Evolutionary conservation across 2,113 vertebrate species (phyloP).

Genomic region (Zeus faber): DNA sequence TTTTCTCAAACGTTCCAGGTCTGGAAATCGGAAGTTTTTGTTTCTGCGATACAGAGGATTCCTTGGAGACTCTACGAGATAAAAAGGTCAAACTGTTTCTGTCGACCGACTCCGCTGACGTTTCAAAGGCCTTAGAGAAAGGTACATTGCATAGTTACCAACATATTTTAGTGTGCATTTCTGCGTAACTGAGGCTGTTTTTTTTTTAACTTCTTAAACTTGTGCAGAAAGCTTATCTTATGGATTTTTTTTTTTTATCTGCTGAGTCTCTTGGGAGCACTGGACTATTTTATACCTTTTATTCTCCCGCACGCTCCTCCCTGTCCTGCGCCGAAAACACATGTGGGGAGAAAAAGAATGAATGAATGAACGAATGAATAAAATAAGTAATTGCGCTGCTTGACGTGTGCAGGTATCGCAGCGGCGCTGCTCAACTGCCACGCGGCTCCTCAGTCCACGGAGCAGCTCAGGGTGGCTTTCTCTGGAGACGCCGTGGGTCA

Average conservation of each 20-base stretch:
- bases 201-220: too few species aligned
- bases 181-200: too few species aligned
- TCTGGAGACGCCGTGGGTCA: slow-evolving; percentile 66
- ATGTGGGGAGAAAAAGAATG: too few species aligned
- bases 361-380: neutral
- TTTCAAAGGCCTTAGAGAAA: slow-evolving; percentile 63
- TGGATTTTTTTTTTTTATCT: too few species aligned
- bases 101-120: slow-evolving; percentile 68
- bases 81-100: slow-evolving; percentile 78
- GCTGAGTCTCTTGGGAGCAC: too few species aligned
- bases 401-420: slow-evolving; percentile 63
- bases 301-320: too few species aligned
- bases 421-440: slow-evolving; percentile 65
- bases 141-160: too few species aligned
- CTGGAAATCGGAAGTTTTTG: slow-evolving; percentile 80
- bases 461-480: slow-evolving; percentile 57
- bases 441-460: slow-evolving; percentile 38
- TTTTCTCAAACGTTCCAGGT: slow-evolving; percentile 53
- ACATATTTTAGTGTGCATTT: too few species aligned
- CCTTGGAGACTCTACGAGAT: slow-evolving; percentile 64
- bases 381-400: neutral
- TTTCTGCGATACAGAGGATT: slow-evolving; percentile 73
- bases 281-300: too few species aligned
- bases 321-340: too few species aligned
- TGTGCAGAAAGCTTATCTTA: too few species aligned